Evolutionary conservation across 2,113 vertebrate species (phyloP), one percentile per base, ranked within the genome.

Genomic region (Tursiops truncatus): DNA sequence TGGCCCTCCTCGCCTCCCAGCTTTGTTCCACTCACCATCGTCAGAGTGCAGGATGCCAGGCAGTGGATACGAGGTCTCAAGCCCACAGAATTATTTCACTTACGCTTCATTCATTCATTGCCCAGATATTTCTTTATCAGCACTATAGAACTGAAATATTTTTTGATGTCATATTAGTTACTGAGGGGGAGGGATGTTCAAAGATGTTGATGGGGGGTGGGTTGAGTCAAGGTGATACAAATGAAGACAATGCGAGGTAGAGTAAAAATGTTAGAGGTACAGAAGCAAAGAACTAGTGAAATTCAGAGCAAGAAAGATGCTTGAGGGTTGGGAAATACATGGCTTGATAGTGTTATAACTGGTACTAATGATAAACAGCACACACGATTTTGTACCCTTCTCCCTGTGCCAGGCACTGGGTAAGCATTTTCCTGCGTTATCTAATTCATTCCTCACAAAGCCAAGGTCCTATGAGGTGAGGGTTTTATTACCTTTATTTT

Each of bases 201-300:
- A 18, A 95, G 65, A 67, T 93, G 17, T 53, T 53, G 28, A 28
- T 77, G 20, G 25, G 18, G 23, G 18, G 23, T 85, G 56, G 56
- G 33, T 53, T 94, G 70, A 96, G 70, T 97, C 90, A 95, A 82
- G 56, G 53, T 89, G 71, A 81, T 84, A 82, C 50, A 92, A 88
- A 95, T 80, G 74, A 91, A 77, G 53, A 63, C 71, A 85, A 21
- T 79, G 15, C 25, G 81, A 71, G 65, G 13, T 80, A 62, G 26
- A 94, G 74, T 41, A 70, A 76, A 87, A 81, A 56, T 77, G 38
- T 67, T 96, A 93, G 38, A 73, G 7, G 56, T 44, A 63, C 60
- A 56, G 28, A 91, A 91, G 21, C 70, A 77, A 60, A 25, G 79
- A 36, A 58, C 14, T 36, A 33, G 31, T 92, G 92, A 95, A 82